Conservation (phyloP, 2,888 invertebrate species). For the Stenotaenia linearis region DNA sequence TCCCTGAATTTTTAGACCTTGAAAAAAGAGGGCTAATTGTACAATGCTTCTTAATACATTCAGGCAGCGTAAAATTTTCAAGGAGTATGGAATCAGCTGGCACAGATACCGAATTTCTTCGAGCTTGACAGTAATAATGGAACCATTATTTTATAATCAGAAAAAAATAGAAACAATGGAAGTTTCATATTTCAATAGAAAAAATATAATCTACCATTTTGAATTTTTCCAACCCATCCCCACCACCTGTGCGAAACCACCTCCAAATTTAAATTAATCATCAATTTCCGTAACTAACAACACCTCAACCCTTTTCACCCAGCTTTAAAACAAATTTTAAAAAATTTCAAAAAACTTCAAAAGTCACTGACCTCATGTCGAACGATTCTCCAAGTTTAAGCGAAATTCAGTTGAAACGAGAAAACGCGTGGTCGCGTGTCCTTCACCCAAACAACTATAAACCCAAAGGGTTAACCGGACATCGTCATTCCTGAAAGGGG, state of each 20-base stretch:
- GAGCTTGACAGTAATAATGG: neutral
- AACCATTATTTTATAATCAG: neutral
- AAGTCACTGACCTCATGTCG: conserved; percentile 24
- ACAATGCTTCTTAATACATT: neutral
- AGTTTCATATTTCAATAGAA: neutral
- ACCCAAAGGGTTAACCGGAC: neutral
- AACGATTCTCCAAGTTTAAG: neutral
- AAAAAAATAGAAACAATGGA: neutral
- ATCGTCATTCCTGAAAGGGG: neutral
- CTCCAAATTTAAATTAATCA: neutral
- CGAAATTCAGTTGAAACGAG: neutral
- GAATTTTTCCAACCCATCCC: neutral
- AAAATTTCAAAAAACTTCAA: neutral
- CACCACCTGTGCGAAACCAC: neutral
- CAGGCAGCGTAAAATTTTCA: neutral
- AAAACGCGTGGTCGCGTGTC: neutral
- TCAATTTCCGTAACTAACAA: too few species aligned
- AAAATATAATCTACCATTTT: neutral
- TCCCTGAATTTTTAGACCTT: conserved; percentile 16
- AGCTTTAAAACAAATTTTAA: neutral
- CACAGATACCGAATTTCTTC: conserved; percentile 15
- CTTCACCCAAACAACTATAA: neutral
- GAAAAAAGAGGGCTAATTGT: conserved; percentile 2
- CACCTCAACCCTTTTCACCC: too few species aligned
- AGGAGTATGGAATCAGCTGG: conserved; percentile 17